phyloP scores from a whole-genome alignment of 2,797 vertebrate species.

The Semaprochilodus insignis region DNA sequence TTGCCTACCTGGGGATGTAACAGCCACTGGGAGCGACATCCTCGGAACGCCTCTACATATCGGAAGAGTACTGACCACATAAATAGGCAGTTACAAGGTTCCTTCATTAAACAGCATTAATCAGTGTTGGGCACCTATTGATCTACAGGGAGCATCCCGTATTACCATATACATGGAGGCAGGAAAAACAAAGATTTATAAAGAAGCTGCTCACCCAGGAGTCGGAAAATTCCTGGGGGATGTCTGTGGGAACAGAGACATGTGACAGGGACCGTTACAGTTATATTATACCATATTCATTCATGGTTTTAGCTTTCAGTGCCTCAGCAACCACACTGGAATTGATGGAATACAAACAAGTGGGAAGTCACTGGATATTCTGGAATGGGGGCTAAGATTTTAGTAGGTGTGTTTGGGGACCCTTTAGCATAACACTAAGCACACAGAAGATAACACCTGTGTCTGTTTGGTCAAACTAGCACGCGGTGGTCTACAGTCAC shows the following conservation, averaged over 20 bases:
- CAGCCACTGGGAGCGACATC: constrained; percentile 84
- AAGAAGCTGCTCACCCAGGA: constrained; percentile 67
- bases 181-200: not conserved
- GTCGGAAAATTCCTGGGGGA: constrained; percentile 72
- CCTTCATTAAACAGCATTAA: not conserved
- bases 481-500: no score
- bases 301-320: no score
- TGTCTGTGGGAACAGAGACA: constrained; percentile 63
- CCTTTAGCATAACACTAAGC: no score
- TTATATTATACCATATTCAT: not conserved
- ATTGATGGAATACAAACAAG: not conserved
- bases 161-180: not conserved
- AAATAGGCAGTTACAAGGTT: not conserved
- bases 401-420: no score
- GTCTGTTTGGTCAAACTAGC: no score
- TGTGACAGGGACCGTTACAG: not conserved
- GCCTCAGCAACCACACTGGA: no score
- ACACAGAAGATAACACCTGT: no score
- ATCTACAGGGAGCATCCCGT: not conserved
- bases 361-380: no score
- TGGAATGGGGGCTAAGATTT: no score
- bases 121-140: not conserved
- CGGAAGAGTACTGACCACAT: constrained; percentile 15
- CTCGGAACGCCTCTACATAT: constrained; percentile 73
- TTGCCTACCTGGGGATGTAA: constrained; percentile 84